phyloP scores from a whole-genome alignment of 2,888 invertebrate species.

The Digitonthophagus gazella region DNA sequence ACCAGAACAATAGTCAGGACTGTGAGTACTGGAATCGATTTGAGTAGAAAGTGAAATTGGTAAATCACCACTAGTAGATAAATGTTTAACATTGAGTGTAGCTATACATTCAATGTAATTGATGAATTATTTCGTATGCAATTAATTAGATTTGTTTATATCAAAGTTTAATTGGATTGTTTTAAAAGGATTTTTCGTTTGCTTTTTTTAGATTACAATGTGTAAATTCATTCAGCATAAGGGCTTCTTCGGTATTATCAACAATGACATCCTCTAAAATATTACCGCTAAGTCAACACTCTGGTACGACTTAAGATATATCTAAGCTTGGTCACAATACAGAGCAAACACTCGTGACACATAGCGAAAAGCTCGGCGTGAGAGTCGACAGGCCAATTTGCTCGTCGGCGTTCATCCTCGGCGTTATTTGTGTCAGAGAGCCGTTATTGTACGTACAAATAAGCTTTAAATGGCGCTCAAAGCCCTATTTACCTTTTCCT shows the following conservation, averaged over 20 bases:
- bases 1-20: background rate
- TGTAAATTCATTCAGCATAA: too few relatives aligned
- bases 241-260: background rate
- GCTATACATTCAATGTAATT: background rate
- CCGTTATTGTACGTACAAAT: background rate
- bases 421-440: background rate
- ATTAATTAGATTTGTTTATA: too few relatives aligned
- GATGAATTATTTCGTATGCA: too few relatives aligned
- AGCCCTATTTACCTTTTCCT: background rate
- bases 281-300: background rate
- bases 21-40: background rate
- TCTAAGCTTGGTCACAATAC: background rate
- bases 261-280: background rate
- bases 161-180: too few relatives aligned
- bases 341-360: background rate
- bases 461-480: background rate
- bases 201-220: too few relatives aligned
- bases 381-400: background rate
- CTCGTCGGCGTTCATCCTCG: background rate
- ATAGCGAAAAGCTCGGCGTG: background rate
- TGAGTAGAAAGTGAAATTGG: background rate
- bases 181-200: too few relatives aligned
- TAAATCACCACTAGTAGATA: too few relatives aligned
- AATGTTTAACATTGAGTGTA: background rate
- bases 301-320: background rate